Percentiles rank a stretch among this genome's conserved stretches.
Evolutionary conservation across 2,113 vertebrate genomes (phyloP).

Genomic region (Mastomys natalensis): DNA sequence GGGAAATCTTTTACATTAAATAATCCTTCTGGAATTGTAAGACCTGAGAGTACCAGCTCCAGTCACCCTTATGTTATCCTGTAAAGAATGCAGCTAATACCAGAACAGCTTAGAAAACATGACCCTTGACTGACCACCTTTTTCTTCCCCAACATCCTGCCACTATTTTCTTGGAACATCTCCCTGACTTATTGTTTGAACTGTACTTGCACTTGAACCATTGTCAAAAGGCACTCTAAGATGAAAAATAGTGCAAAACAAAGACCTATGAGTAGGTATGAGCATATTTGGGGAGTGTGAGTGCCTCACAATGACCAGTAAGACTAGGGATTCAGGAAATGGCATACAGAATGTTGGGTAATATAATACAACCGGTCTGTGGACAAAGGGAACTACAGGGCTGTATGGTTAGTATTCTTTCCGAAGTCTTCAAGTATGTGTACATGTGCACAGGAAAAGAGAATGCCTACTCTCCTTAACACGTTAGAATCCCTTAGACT

Average conservation of each 20-base stretch:
- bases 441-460: not conserved
- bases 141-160: not conserved
- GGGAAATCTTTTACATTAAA: not conserved
- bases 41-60: not conserved
- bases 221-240: not conserved
- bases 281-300: not conserved
- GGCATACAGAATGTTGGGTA: not conserved
- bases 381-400: not conserved
- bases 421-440: not conserved
- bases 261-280: not conserved
- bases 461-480: not conserved
- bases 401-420: not conserved
- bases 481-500: constrained; percentile 47
- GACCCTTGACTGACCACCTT: not conserved
- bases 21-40: not conserved
- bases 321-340: not conserved
- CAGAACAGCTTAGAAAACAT: not conserved
- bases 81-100: not conserved
- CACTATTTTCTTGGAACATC: not conserved
- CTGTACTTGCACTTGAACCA: not conserved
- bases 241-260: not conserved
- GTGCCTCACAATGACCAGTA: not conserved
- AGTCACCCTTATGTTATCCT: not conserved
- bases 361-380: not conserved
- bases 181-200: not conserved